phyloP scores from a whole-genome alignment of 1,140 invertebrate genomes.

The Pygmarrhopalites habei region DNA sequence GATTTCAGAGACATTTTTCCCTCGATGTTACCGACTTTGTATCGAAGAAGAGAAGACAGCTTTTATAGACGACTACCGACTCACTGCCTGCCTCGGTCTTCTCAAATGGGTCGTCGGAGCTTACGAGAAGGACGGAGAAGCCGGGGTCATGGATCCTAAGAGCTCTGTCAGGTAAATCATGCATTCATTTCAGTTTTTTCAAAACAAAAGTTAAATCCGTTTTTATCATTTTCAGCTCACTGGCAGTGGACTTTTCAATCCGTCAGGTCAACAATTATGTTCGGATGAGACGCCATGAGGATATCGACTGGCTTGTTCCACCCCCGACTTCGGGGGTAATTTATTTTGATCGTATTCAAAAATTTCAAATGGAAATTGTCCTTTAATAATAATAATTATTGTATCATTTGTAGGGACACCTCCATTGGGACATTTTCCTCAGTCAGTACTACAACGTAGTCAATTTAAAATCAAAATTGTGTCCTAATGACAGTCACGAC shows the following conservation, averaged over 20 bases:
- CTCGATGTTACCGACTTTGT: conserved; percentile 77
- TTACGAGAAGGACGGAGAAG: conserved; percentile 46
- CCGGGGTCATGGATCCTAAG: conserved; percentile 33
- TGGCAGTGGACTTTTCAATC: conserved; percentile 31
- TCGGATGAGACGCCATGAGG: conserved; percentile 66
- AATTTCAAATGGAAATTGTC: not conserved
- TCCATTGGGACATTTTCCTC: conserved; percentile 55
- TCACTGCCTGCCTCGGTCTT: conserved; percentile 75
- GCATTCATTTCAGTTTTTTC: no score
- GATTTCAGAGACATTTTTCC: conserved; percentile 70
- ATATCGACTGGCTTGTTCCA: conserved; percentile 58
- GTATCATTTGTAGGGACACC: conserved; percentile 22
- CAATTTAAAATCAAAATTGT: conserved; percentile 54
- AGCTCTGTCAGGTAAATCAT: conserved; percentile 40
- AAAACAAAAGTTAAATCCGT: no score
- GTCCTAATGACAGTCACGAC: conserved; percentile 41
- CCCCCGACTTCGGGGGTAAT: conserved; percentile 23
- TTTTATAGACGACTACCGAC: conserved; percentile 81
- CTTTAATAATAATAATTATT: no score
- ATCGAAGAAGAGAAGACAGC: conserved; percentile 77
- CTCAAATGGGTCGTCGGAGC: conserved; percentile 64
- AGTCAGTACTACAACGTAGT: conserved; percentile 48
- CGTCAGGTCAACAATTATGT: conserved; percentile 60
- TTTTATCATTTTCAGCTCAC: no score
- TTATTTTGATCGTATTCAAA: conserved; percentile 10